Conservation (phyloP, 2,888 invertebrate species). For the Teleogryllus oceanicus region DNA sequence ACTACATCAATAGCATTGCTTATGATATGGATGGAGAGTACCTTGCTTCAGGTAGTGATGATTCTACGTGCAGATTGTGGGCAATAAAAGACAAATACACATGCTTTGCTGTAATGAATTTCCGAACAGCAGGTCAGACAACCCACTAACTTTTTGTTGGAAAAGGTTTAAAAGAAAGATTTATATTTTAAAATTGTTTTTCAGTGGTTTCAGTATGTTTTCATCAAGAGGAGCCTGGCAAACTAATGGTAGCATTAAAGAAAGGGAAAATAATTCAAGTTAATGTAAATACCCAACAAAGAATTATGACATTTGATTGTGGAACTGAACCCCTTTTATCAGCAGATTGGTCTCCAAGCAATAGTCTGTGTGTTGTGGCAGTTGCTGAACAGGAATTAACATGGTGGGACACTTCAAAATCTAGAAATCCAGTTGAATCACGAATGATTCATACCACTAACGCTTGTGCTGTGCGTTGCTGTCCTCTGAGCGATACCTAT, state of each 20-base stretch:
- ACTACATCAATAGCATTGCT: constrained; percentile 65
- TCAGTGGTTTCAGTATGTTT: constrained; percentile 54
- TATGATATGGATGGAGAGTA: constrained; percentile 67
- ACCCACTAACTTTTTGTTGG: not conserved
- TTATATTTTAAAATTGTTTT: constrained; percentile 19
- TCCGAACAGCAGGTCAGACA: not conserved
- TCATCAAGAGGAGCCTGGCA: constrained; percentile 66
- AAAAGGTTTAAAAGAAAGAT: not conserved
- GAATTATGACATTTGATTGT: constrained; percentile 63
- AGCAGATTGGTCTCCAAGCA: constrained; percentile 67
- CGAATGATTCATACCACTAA: constrained; percentile 62
- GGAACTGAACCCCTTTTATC: constrained; percentile 57
- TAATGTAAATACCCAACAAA: constrained; percentile 63
- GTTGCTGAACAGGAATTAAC: constrained; percentile 63
- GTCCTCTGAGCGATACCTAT: constrained; percentile 59
- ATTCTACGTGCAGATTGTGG: constrained; percentile 71
- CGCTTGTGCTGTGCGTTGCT: constrained; percentile 59
- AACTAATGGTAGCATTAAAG: constrained; percentile 71
- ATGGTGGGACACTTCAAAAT: constrained; percentile 64
- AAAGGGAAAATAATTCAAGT: constrained; percentile 70
- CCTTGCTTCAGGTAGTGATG: constrained; percentile 73
- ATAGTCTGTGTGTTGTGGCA: constrained; percentile 59
- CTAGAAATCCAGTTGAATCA: constrained; percentile 53
- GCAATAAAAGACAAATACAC: constrained; percentile 51
- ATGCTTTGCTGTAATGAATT: constrained; percentile 46